Evolutionary conservation across 2,888 invertebrate genomes (phyloP).

Genomic region (Caenorhabditis sinica): DNA sequence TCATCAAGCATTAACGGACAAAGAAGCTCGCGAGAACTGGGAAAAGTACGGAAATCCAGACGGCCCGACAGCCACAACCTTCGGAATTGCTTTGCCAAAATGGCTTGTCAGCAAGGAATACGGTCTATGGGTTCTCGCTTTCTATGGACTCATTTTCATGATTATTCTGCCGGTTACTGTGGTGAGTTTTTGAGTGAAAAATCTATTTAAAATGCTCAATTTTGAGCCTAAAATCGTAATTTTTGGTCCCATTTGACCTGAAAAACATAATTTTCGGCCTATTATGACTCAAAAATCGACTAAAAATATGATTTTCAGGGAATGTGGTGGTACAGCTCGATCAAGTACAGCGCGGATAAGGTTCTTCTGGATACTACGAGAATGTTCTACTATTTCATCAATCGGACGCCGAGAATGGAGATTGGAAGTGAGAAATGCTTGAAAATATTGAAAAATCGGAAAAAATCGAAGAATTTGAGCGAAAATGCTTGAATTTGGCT

Average conservation of each 20-base stretch:
- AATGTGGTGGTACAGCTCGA: slow-evolving; percentile 99
- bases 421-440: slow-evolving; percentile 88
- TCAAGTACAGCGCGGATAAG: slow-evolving; percentile 95
- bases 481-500: no score
- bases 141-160: slow-evolving; percentile 98
- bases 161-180: slow-evolving; percentile 90
- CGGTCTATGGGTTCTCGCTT: slow-evolving; percentile 95
- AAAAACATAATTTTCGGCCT: not conserved
- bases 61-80: slow-evolving; percentile 98
- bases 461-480: no score
- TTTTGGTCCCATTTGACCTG: not conserved
- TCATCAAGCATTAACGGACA: slow-evolving; percentile 91
- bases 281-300: not conserved
- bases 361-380: slow-evolving; percentile 97
- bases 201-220: not conserved
- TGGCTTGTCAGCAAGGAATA: slow-evolving; percentile 99
- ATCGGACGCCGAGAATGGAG: slow-evolving; percentile 96
- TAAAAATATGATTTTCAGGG: slow-evolving; percentile 86
- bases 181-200: slow-evolving; percentile 83
- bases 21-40: slow-evolving; percentile 97
- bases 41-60: slow-evolving; percentile 99
- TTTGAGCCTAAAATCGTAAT: not conserved
- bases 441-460: no score
- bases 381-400: slow-evolving; percentile 95
- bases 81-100: slow-evolving; percentile 98